Evolutionary conservation across 2,113 vertebrate species (phyloP), one percentile per base, ranked within the genome.

Genomic region (Motacilla tschutschensis): DNA sequence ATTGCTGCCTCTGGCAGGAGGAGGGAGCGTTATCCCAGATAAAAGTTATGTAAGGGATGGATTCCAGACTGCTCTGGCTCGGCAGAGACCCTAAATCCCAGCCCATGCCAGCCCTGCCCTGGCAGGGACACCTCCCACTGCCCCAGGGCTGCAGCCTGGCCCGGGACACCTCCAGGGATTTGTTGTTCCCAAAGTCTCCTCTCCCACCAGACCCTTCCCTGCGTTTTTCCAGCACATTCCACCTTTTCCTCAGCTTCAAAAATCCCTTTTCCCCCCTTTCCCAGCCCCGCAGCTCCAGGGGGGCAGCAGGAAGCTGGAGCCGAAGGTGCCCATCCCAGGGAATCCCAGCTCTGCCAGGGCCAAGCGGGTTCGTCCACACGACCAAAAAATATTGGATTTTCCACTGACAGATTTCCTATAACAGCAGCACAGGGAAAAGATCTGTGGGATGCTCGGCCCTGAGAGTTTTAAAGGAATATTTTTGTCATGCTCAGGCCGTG

Each of bases 321-420:
- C 6, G 16, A 10, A 40, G 38, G 25, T 15, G 10, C 79, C 47
- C 4, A 1, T 3, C 26, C 41, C 80, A 74, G 84, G 48, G 19
- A 67, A 41, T 14, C 54, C 63, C 9, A 7, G 3, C 25, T 66
- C 4, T 19, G 60, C 8, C 51, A 1, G 41, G 1, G 28, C 76
- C 64, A 36, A 36, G 53, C 0, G 3, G 1, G 20, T 26, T 17
- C 33, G 33, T 33, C 63, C 10, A 38, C 25, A 0, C 0, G 6
- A 18, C 25, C 69, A 43, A 25, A 48, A 33, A 46, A 29, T 13
- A 40, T 15, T 47, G 91, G 9, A 6, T 78, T 86, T 81, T 66
- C 85, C 82, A 50, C 24, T 9, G 18, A 15, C 1, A 3, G 58
- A 13, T n/a, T 46, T 58, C 36, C n/a, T 3, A 2, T 20, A 41